Evolutionary conservation across 2,797 vertebrate species (phyloP).

Genomic region (Dicrostonyx torquatus): DNA sequence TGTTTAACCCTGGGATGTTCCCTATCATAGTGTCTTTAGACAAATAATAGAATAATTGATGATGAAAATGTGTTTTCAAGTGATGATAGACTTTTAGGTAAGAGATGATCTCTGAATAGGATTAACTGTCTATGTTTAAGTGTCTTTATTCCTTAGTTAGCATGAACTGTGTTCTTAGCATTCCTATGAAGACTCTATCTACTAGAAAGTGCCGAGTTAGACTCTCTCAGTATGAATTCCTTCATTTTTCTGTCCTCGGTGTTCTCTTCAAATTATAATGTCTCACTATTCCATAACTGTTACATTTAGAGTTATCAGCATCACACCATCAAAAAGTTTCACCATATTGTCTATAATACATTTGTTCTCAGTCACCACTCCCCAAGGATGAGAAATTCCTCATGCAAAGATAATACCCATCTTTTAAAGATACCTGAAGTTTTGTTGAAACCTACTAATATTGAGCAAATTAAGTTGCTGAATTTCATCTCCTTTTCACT

Average conservation of each 20-base stretch:
- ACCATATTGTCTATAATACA: background rate
- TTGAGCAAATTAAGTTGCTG: background rate
- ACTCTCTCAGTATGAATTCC: accelerated
- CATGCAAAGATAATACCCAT: background rate
- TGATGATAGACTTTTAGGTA: background rate
- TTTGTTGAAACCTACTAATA: background rate
- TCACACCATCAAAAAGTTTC: background rate
- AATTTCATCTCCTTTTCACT: background rate
- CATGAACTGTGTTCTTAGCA: background rate
- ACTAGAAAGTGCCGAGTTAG: background rate
- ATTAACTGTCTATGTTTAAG: background rate
- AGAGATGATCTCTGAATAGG: background rate
- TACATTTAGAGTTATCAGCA: background rate
- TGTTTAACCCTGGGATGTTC: background rate
- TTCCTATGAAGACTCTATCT: background rate
- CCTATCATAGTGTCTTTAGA: background rate
- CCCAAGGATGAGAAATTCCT: background rate
- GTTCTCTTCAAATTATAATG: background rate
- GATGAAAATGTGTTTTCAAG: background rate
- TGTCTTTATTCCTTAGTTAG: background rate
- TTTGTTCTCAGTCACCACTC: background rate
- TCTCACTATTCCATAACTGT: background rate
- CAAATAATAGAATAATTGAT: background rate
- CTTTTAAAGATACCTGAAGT: background rate
- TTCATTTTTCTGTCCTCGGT: background rate